These are phyloP conservation scores for Anarrhichthys ocellatus DNA, from an alignment of 2,113 vertebrate genomes.

Conservation along the genomic window DNA sequence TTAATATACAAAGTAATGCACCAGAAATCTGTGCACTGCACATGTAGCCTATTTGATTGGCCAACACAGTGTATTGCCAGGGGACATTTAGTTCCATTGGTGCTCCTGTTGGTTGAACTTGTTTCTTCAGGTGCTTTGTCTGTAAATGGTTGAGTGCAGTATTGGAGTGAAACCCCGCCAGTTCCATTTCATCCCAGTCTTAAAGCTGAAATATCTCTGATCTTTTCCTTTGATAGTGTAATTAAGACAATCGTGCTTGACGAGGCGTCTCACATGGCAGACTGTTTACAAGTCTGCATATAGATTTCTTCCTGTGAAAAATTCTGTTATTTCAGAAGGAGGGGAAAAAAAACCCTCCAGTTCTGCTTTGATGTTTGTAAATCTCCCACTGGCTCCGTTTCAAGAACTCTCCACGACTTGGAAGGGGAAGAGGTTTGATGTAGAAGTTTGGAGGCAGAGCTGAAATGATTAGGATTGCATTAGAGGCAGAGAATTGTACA, in stretches of 20 bases:
- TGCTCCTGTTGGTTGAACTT: too few species aligned
- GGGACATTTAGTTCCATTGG: too few species aligned
- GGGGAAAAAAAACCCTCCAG: neutral
- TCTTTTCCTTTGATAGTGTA: neutral
- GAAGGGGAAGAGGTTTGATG: constrained; percentile 49
- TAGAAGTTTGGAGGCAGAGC: constrained; percentile 37
- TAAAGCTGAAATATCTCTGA: neutral
- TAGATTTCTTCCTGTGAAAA: constrained; percentile 20
- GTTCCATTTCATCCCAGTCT: neutral
- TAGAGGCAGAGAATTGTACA: constrained; percentile 20
- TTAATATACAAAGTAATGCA: neutral
- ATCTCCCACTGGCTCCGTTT: constrained; percentile 58
- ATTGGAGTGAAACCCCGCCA: neutral
- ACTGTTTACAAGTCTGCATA: constrained; percentile 32
- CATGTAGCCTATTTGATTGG: neutral
- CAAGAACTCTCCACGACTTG: constrained; percentile 44
- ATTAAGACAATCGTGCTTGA: neutral
- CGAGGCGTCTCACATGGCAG: constrained; percentile 4
- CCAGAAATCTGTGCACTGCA: neutral
- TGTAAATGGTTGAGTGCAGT: neutral
- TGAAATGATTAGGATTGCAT: constrained; percentile 40
- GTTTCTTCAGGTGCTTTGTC: neutral
- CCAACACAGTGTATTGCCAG: neutral
- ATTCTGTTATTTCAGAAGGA: constrained; percentile 34
- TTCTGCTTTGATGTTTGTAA: constrained; percentile 62